These are phyloP conservation scores for Hirtodrosophila alboralis DNA, from an alignment of 2,888 invertebrate species.

Conservation along the genomic window DNA sequence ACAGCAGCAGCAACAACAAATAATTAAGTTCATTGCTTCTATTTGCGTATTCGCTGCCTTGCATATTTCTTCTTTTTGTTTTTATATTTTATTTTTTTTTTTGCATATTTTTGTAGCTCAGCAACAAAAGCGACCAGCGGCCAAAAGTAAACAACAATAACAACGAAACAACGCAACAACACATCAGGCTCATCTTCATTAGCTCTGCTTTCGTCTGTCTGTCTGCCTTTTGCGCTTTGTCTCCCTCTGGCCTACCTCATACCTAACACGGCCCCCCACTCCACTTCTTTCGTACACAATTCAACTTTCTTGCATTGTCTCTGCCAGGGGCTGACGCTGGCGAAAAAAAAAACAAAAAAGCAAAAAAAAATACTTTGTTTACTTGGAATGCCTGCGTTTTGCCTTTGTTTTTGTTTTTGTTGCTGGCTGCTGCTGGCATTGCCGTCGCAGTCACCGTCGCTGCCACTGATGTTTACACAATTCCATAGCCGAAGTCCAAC, in stretches of 20 bases:
- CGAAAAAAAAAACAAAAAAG: constrained; percentile 34
- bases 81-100: constrained; percentile 26
- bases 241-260: constrained; percentile 7
- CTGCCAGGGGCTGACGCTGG: constrained; percentile 54
- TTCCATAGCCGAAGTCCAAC: constrained; percentile 72
- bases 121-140: constrained; percentile 73
- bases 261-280: constrained; percentile 1
- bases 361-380: constrained; percentile 70
- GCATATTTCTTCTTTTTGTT: constrained; percentile 41
- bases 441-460: constrained; percentile 37
- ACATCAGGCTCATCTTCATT: constrained; percentile 79
- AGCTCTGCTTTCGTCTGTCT: constrained; percentile 66
- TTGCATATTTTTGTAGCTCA: constrained; percentile 65
- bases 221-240: constrained; percentile 18
- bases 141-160: constrained; percentile 62
- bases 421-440: constrained; percentile 37
- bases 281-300: constrained; percentile 26
- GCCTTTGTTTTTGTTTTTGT: constrained; percentile 67
- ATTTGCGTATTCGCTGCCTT: constrained; percentile 73
- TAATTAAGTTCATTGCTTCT: constrained; percentile 82
- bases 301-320: constrained; percentile 78
- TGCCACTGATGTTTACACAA: constrained; percentile 75
- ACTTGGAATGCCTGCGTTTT: constrained; percentile 73
- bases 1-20: constrained; percentile 68
- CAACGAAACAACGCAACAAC: constrained; percentile 54